These are phyloP conservation scores for Drosophila neutralis DNA, from an alignment of 2,888 invertebrate genomes.

Conservation along the genomic window DNA sequence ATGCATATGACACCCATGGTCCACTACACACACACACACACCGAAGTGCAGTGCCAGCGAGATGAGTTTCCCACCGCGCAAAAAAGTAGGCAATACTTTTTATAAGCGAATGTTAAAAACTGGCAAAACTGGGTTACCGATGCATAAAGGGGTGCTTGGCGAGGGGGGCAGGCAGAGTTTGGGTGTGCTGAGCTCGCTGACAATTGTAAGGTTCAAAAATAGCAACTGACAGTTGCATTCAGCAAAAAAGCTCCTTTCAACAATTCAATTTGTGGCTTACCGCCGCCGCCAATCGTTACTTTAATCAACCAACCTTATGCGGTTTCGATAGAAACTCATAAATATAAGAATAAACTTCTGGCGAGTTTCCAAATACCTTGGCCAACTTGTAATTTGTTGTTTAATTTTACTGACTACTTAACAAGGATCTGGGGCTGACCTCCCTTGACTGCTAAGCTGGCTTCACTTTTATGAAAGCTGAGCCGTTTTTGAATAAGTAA, in stretches of 20 bases:
- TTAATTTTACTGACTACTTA: not conserved
- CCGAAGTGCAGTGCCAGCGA: constrained; percentile 47
- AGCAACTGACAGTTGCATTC: not conserved
- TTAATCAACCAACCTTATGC: not conserved
- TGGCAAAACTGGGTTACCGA: constrained; percentile 10
- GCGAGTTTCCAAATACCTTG: not conserved
- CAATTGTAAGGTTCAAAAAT: constrained; percentile 13
- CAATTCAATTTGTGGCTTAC: not conserved
- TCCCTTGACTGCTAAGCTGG: not conserved
- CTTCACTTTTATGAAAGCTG: not conserved
- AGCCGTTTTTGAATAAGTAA: not conserved
- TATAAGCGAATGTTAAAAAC: constrained; percentile 59
- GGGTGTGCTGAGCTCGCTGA: constrained; percentile 17
- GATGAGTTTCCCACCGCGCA: constrained; percentile 26
- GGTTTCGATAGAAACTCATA: not conserved
- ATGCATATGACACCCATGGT: constrained; percentile 77
- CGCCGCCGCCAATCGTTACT: not conserved
- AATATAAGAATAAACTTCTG: not conserved
- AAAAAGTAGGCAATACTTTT: constrained; percentile 68
- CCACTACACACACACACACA: constrained; percentile 57
- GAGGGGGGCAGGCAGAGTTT: not conserved
- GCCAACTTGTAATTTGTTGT: no score
- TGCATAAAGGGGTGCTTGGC: not conserved
- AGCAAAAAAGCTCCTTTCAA: not conserved
- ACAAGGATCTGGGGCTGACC: not conserved